A percentile compares a stretch with the other conserved stretches of the same genome.
phyloP scores from a whole-genome alignment of 2,113 vertebrate genomes.

The Chionis minor region DNA sequence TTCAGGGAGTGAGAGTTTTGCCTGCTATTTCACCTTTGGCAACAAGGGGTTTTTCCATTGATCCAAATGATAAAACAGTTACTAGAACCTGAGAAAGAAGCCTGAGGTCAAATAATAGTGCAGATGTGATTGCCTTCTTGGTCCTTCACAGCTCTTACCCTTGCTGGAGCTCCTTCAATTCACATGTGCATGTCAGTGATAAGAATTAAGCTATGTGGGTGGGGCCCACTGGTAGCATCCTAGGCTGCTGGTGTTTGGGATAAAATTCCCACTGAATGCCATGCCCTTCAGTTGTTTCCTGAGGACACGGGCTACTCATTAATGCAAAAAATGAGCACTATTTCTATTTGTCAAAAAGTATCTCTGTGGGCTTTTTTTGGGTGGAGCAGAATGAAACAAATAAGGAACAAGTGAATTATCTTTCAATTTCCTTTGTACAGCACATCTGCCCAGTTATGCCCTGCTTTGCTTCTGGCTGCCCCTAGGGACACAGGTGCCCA shows the following conservation, averaged over 20 bases:
- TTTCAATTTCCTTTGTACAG: background rate
- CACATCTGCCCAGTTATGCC: background rate
- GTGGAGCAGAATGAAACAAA: background rate
- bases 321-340: background rate
- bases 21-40: background rate
- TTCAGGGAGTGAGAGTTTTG: background rate
- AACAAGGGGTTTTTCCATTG: background rate
- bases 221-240: background rate
- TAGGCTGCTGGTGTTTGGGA: background rate
- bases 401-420: background rate
- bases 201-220: background rate
- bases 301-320: background rate
- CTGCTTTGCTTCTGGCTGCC: background rate
- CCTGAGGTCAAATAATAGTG: background rate
- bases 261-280: background rate
- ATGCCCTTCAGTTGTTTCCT: background rate
- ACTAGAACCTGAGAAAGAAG: background rate
- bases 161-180: background rate
- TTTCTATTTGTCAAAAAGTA: background rate
- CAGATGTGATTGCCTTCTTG: background rate
- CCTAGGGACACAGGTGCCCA: background rate
- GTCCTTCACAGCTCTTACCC: background rate
- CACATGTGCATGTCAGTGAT: fast-evolving
- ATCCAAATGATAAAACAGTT: background rate
- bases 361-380: background rate